Conservation (phyloP, 2,113 vertebrate genomes). For the Puntigrus tetrazona region DNA sequence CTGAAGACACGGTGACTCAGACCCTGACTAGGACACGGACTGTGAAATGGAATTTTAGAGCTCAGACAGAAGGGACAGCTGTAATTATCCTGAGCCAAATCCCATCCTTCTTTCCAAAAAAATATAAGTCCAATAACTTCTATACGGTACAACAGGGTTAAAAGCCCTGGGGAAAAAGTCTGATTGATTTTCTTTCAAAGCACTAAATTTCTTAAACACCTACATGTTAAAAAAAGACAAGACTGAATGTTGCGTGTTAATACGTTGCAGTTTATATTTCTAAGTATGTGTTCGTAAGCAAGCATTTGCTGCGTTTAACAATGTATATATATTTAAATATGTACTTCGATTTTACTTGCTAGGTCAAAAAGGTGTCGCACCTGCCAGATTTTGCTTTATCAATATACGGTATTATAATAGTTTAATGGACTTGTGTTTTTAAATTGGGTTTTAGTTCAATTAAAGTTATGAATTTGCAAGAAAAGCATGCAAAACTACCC, state of each 20-base stretch:
- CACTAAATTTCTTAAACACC: background rate
- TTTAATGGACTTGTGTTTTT: background rate
- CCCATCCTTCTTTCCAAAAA: background rate
- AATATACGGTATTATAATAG: background rate
- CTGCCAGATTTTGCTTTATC: background rate
- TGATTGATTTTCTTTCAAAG: background rate
- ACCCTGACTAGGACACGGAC: background rate
- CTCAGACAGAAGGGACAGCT: background rate
- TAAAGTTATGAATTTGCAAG: background rate
- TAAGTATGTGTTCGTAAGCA: too few relatives aligned
- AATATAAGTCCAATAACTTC: background rate
- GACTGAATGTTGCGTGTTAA: background rate
- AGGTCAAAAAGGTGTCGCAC: too few relatives aligned
- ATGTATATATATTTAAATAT: too few relatives aligned
- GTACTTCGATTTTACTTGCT: too few relatives aligned
- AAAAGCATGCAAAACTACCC: too few relatives aligned
- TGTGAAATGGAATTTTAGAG: conserved; percentile 34
- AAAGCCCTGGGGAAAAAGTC: background rate
- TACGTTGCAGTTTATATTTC: background rate
- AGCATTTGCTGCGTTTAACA: too few relatives aligned
- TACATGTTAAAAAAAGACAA: background rate
- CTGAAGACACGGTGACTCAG: conserved; percentile 9
- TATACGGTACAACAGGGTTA: background rate
- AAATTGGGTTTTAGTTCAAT: background rate
- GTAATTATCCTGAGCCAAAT: conserved; percentile 7